phyloP scores from a whole-genome alignment of 2,797 vertebrate genomes.

The Todus mexicanus region DNA sequence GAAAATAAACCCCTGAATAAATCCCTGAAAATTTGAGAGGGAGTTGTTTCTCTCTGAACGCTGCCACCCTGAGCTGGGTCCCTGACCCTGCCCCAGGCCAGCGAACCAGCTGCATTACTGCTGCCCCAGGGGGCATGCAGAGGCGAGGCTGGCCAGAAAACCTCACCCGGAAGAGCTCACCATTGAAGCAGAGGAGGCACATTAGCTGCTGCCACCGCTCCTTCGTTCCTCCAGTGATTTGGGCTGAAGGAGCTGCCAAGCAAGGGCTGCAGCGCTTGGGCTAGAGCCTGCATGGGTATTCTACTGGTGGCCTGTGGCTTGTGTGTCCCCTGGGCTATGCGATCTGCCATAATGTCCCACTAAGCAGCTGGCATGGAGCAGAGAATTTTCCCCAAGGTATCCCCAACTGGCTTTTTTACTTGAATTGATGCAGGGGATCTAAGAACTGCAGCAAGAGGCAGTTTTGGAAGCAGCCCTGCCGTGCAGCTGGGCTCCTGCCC shows the following conservation, averaged over 20 bases:
- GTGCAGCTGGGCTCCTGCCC: background rate
- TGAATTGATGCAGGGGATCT: fast-evolving
- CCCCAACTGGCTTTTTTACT: background rate
- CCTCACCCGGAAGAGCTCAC: background rate
- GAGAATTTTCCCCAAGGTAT: background rate
- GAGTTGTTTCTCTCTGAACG: fast-evolving
- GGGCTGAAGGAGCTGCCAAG: background rate
- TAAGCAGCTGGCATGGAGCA: background rate
- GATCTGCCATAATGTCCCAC: fast-evolving
- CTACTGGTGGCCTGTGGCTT: background rate
- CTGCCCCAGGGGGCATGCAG: fast-evolving
- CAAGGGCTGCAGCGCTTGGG: fast-evolving
- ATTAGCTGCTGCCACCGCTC: background rate
- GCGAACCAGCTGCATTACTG: fast-evolving
- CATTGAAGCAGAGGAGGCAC: fast-evolving
- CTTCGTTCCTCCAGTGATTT: background rate
- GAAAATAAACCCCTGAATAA: fast-evolving
- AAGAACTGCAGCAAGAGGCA: background rate
- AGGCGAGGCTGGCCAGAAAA: fast-evolving
- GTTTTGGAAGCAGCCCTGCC: background rate
- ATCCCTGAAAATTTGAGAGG: background rate
- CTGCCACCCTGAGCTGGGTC: too few species aligned
- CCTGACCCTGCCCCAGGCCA: background rate
- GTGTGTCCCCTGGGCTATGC: fast-evolving
- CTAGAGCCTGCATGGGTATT: fast-evolving